These are phyloP conservation scores for Chelonus formosanus DNA, from an alignment of 2,888 invertebrate species.

Conservation along the genomic window DNA sequence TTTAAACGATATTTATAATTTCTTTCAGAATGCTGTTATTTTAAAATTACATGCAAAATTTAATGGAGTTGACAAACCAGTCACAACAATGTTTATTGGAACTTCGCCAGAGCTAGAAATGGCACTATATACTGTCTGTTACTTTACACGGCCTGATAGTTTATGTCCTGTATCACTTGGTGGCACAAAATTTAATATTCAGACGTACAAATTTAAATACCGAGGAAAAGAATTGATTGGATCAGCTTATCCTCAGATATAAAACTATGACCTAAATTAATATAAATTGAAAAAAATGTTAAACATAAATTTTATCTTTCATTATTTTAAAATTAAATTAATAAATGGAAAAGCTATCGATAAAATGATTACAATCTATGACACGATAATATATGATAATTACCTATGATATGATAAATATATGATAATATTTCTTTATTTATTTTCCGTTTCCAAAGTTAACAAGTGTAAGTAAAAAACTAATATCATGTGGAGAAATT, in stretches of 20 bases:
- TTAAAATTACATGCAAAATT: slow-evolving; percentile 78
- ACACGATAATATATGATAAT: too few species aligned
- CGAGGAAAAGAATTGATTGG: slow-evolving; percentile 82
- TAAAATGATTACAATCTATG: too few species aligned
- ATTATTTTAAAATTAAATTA: too few species aligned
- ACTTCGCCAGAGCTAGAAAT: slow-evolving; percentile 92
- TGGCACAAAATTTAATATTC: slow-evolving; percentile 76
- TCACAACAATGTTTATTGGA: slow-evolving; percentile 81
- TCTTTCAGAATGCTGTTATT: slow-evolving; percentile 78
- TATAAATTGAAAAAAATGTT: too few species aligned
- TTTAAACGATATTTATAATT: background rate
- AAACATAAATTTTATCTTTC: too few species aligned
- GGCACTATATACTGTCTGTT: slow-evolving; percentile 89
- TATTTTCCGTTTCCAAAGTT: too few species aligned
- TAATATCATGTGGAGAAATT: too few species aligned
- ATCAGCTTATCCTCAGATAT: slow-evolving; percentile 84
- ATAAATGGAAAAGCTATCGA: too few species aligned
- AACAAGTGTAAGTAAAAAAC: too few species aligned
- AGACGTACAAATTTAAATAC: slow-evolving; percentile 78
- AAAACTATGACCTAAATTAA: slow-evolving; percentile 40
- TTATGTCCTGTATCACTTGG: slow-evolving; percentile 79
- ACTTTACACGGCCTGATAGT: slow-evolving; percentile 77
- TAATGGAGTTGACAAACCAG: slow-evolving; percentile 78
- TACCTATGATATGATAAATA: too few species aligned
- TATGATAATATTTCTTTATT: too few species aligned